Percentiles rank a stretch among this genome's conserved stretches.
These are phyloP conservation scores for Danio jaintianensis DNA, from an alignment of 2,797 vertebrate genomes.

Conservation along the genomic window DNA sequence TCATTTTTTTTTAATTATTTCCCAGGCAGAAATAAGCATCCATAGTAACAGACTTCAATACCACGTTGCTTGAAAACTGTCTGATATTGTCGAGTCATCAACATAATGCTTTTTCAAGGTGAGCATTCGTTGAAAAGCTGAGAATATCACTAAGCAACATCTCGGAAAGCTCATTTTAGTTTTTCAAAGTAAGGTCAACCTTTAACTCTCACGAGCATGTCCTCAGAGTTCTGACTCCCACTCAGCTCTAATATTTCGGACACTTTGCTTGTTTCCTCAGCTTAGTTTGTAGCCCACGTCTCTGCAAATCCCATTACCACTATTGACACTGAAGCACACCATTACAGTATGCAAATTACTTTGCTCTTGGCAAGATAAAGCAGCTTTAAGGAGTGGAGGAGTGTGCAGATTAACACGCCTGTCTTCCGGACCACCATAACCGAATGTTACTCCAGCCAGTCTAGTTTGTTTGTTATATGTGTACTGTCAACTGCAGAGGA, in stretches of 20 bases:
- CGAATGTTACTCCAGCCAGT: neutral
- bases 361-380: slow-evolving; percentile 62
- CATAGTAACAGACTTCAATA: neutral
- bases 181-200: slow-evolving; percentile 27
- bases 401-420: slow-evolving; percentile 39
- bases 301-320: slow-evolving; percentile 77
- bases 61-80: neutral
- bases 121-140: slow-evolving; percentile 1
- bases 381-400: slow-evolving; percentile 60
- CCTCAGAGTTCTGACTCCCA: slow-evolving; percentile 13
- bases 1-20: too few relatives aligned
- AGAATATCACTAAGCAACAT: neutral
- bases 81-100: neutral
- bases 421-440: slow-evolving; percentile 32
- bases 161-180: slow-evolving; percentile 27
- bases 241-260: slow-evolving; percentile 52
- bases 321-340: slow-evolving; percentile 72
- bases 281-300: slow-evolving; percentile 74
- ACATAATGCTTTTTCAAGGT: slow-evolving; percentile 9
- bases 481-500: slow-evolving; percentile 40
- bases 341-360: slow-evolving; percentile 75
- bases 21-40: too few relatives aligned
- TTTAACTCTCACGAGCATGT: slow-evolving; percentile 3
- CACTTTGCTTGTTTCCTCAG: slow-evolving; percentile 57
- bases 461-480: slow-evolving; percentile 27